A percentile compares a stretch with the other conserved stretches of the same genome.
phyloP scores from a whole-genome alignment of 2,888 invertebrate species.

The Drosophila vallismaia region DNA sequence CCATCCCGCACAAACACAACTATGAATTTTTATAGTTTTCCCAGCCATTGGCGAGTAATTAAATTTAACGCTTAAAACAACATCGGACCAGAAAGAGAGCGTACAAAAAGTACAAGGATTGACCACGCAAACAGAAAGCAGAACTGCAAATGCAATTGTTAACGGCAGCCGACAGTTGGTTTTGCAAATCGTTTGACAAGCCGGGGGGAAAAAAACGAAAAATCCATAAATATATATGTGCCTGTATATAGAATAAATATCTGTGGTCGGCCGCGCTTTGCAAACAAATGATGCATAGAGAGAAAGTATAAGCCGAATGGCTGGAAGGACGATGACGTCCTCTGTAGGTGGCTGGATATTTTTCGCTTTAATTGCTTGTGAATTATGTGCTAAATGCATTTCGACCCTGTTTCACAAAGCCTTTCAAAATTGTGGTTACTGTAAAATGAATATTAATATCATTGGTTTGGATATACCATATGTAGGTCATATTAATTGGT shows the following conservation, averaged over 20 bases:
- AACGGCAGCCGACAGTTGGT: conserved; percentile 66
- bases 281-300: conserved; percentile 45
- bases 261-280: conserved; percentile 54
- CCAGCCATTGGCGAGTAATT: conserved; percentile 65
- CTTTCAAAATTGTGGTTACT: conserved; percentile 64
- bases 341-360: conserved; percentile 10
- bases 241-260: conserved; percentile 56
- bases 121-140: conserved; percentile 62
- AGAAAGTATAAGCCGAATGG: conserved; percentile 26
- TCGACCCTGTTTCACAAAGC: conserved; percentile 35
- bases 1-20: conserved; percentile 8
- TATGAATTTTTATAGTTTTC: conserved; percentile 39
- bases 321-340: background rate
- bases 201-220: conserved; percentile 39
- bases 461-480: conserved; percentile 24
- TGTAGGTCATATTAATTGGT: background rate
- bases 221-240: conserved; percentile 28
- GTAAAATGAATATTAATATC: conserved; percentile 50
- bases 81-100: conserved; percentile 29
- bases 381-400: conserved; percentile 67
- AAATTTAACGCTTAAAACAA: conserved; percentile 75
- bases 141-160: conserved; percentile 66
- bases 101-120: conserved; percentile 28
- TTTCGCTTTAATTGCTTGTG: conserved; percentile 65
- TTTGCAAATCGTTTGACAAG: conserved; percentile 76